Evolutionary conservation across 1,140 invertebrate species (phyloP), one percentile per base, ranked within the genome.

Genomic region (Pogonomyrmex barbatus): DNA sequence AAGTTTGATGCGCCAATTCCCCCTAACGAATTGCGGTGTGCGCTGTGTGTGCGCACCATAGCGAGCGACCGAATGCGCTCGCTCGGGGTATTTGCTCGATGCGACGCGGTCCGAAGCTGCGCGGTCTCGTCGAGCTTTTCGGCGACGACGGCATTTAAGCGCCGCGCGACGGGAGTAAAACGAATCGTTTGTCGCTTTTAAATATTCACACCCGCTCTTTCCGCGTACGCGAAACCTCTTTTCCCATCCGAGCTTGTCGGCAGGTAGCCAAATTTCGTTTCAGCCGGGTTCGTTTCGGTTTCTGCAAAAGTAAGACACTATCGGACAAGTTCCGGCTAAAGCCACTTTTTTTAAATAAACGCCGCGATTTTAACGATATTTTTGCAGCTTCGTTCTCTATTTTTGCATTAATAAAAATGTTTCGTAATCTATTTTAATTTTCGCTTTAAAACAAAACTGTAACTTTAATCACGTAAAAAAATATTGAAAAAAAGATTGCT

Each of bases 11-110:
- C 58, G 77, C 77, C 85, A 71, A 60, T 73, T 54, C 8, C 42
- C 85, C 33, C 54, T 56, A 24, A 62, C 52, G 88, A 85, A 89
- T 89, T 89, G 87, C 84, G 78, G 88, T 81, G 88, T 81, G 88
- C 88, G 58, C 86, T 77, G 75, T 58, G 75, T 45, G 52, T 54
- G 47, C 71, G 47, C 71, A 45, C 36, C 24, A 67, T 36, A 14
- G 24, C 47, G 60, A 33, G 56, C n/a, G n/a, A n/a, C 36, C 62
- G 62, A 58, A 60, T 39, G 39, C 70, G 54, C 79, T 73, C 68
- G 56, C 42, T 56, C 54, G n/a, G 68, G 56, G 30, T 24, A 75
- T 83, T 75, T 58, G 71, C 54, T 24, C 24, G 42, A 47, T 30
- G 42, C 63, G 65, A 42, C 65, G 65, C 50, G 50, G 36, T 33